These are phyloP conservation scores for Danio choprae DNA, from an alignment of 2,797 vertebrate species.

Conservation along the genomic window DNA sequence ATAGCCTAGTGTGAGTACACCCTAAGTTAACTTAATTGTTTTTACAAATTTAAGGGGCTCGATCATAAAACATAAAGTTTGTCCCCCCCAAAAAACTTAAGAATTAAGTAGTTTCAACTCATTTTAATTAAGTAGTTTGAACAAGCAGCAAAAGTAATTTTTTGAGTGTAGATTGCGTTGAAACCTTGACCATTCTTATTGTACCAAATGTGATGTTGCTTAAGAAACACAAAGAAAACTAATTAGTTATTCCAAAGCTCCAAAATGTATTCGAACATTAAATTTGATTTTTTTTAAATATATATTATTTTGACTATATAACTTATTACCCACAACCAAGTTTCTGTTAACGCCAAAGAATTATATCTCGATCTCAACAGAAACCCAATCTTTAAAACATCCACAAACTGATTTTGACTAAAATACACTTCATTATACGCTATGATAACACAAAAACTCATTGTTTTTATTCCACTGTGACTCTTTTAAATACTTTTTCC, in stretches of 20 bases:
- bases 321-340: conserved; percentile 57
- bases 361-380: conserved; percentile 65
- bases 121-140: no score
- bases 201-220: conserved; percentile 38
- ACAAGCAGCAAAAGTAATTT: no score
- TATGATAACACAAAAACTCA: conserved; percentile 9
- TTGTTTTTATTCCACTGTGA: not conserved
- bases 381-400: not conserved
- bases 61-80: no score
- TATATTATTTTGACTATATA: not conserved
- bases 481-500: not conserved
- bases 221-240: conserved; percentile 12
- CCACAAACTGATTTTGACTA: not conserved
- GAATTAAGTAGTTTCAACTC: no score
- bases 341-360: conserved; percentile 80
- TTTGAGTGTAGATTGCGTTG: no score
- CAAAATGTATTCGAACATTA: not conserved
- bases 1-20: no score
- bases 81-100: no score
- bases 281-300: not conserved
- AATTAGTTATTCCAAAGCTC: conserved; percentile 8
- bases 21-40: no score
- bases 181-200: not conserved
- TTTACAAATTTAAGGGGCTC: no score
- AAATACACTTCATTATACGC: conserved; percentile 56